Evolutionary conservation across 2,888 invertebrate genomes (phyloP).

Genomic region (Sylvicola fuscatus): DNA sequence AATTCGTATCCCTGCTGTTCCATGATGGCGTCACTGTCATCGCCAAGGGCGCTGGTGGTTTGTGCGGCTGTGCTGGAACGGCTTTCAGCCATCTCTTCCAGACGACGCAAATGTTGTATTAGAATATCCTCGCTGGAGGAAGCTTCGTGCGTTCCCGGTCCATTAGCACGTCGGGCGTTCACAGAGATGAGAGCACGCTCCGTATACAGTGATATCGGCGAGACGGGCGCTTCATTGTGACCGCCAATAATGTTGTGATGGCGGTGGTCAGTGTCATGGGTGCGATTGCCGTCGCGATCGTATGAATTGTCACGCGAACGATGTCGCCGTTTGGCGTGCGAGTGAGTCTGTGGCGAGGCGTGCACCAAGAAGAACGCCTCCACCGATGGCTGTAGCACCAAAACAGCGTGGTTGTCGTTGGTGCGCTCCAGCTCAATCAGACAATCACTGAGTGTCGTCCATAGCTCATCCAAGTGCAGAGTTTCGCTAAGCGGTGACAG

Average conservation of each 20-base stretch:
- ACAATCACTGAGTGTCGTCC: constrained; percentile 61
- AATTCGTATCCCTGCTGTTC: too few relatives aligned
- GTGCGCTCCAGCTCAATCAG: constrained; percentile 59
- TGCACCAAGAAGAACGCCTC: constrained; percentile 83
- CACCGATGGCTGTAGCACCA: constrained; percentile 68
- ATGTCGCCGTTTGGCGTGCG: too few relatives aligned
- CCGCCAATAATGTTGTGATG: constrained; percentile 1
- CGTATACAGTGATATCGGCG: constrained; percentile 4
- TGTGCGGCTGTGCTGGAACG: too few relatives aligned
- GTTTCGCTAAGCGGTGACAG: constrained; percentile 36
- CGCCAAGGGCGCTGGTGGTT: too few relatives aligned
- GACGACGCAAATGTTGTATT: too few relatives aligned
- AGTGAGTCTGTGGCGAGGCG: constrained; percentile 34
- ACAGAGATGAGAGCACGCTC: neutral
- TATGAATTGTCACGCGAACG: constrained; percentile 9
- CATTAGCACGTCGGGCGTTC: constrained; percentile 13
- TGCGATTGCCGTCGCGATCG: constrained; percentile 6
- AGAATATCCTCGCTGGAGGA: too few relatives aligned
- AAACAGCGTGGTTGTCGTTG: constrained; percentile 70
- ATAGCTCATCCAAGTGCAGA: constrained; percentile 46
- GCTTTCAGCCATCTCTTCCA: too few relatives aligned
- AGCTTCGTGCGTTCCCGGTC: too few relatives aligned
- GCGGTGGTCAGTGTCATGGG: constrained; percentile 8
- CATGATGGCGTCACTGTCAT: too few relatives aligned
- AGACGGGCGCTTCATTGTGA: constrained; percentile 1